Evolutionary conservation across 2,888 invertebrate species (phyloP), one percentile per base, ranked within the genome.

Genomic region (Hypsopygia costalis): DNA sequence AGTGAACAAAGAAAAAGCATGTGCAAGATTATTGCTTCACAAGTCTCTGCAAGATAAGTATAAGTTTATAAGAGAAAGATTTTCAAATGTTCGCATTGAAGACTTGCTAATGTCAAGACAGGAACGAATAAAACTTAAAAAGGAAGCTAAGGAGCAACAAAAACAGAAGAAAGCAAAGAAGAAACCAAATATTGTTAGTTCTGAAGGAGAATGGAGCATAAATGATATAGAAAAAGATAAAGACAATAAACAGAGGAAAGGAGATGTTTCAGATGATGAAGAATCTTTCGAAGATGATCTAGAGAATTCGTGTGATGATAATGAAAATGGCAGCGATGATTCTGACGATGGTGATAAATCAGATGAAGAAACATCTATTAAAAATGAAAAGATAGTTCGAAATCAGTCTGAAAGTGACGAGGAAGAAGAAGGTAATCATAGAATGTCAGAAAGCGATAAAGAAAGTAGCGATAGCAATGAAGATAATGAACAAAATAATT

Each of bases 91-190:
- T 9, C 69, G 83, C 1, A 85, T 87, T 11, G 62, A 83, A 49
- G 87, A 88, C 36, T 58, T 88, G 6, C 68, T 87, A 1, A 83
- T 88, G 86, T 86, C 88, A 1, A 58, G 88, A 40, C 53, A 76
- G 49, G 88, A 88, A 60, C 74, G 86, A 44, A 50, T 55, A 43
- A 82, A 85, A 41, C 45, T 81, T 1, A 85, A 86, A 42, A 81
- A 85, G 40, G 86, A 89, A 55, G 78, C 69, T 9, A 74, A 58
- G 51, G 78, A 81, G 31, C 73, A 78, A 44, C 64, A 78, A 40
- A 79, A 79, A 47, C 70, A 76, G 46, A 74, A 65, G 47, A 71
- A 73, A 47, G 58, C 41, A 10, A 73, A 60, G 37, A 53, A 62
- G 34, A 51, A 61, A 41, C 52, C 47, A 16, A 69, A 67, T 38